Conservation (phyloP, 2,797 vertebrate genomes). For the Phylloscopus collybita region DNA sequence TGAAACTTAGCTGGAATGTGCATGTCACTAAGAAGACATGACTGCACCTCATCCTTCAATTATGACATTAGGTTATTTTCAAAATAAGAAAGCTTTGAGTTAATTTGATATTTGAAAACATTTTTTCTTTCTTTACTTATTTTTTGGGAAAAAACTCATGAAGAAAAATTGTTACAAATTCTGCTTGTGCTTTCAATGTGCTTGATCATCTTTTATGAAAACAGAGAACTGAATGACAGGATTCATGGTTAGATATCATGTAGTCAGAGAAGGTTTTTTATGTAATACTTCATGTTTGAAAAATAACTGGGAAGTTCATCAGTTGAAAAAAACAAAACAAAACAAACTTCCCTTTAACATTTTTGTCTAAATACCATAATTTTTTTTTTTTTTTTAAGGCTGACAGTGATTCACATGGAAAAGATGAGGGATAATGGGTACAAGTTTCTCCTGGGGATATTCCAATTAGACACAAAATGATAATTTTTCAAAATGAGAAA, state of each 20-base stretch:
- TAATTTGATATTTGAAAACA: background rate
- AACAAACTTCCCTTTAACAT: background rate
- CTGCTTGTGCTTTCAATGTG: background rate
- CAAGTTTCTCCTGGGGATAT: background rate
- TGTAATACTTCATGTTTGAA: background rate
- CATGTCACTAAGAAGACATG: background rate
- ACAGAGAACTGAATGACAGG: background rate
- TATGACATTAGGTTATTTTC: background rate
- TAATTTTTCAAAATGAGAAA: background rate
- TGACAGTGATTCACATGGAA: background rate
- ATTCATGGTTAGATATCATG: background rate
- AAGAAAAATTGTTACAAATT: background rate
- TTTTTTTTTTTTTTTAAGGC: background rate
- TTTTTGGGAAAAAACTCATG: accelerated
- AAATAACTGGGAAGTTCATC: background rate
- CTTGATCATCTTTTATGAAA: background rate
- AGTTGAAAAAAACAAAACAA: background rate
- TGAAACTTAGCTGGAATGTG: background rate
- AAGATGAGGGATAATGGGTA: background rate
- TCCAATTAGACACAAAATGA: background rate
- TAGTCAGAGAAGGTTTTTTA: background rate
- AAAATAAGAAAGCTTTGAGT: background rate
- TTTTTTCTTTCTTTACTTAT: background rate
- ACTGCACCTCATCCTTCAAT: background rate
- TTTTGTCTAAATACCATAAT: background rate